Evolutionary conservation across 1,140 invertebrate genomes (phyloP).

Genomic region (Brachystomella parvula): DNA sequence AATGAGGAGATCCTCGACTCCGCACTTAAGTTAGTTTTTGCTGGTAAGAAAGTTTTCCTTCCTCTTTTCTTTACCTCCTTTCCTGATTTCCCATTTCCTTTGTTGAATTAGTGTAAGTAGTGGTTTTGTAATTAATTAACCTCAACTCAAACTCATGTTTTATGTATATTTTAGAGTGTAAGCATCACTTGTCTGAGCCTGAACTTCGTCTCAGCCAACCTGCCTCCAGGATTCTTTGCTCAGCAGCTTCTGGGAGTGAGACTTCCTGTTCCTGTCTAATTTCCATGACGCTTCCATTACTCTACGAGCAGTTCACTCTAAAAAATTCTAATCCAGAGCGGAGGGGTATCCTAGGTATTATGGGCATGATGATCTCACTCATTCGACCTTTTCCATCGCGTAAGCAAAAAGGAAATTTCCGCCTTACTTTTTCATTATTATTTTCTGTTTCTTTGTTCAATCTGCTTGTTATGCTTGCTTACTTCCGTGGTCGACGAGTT

Average conservation of each 20-base stretch:
- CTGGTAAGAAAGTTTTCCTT: constrained; percentile 16
- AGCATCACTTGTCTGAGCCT: constrained; percentile 35
- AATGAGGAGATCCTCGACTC: constrained; percentile 13
- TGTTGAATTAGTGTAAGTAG: neutral
- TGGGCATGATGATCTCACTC: neutral
- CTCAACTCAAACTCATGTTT: no score
- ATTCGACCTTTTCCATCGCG: neutral
- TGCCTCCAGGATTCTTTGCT: constrained; percentile 23
- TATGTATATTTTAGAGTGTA: constrained; percentile 29
- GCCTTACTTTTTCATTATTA: no score
- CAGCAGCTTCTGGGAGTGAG: constrained; percentile 16
- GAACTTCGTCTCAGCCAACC: constrained; percentile 33
- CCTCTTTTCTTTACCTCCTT: neutral
- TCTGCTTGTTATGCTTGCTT: no score
- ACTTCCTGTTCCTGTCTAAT: constrained; percentile 13
- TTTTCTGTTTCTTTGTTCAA: no score
- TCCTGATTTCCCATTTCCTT: constrained; percentile 1
- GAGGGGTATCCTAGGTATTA: constrained; percentile 21
- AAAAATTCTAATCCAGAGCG: constrained; percentile 15
- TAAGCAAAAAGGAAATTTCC: neutral
- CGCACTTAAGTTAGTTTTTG: constrained; percentile 27
- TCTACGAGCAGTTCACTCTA: constrained; percentile 22
- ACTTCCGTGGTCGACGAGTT: no score
- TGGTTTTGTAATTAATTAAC: constrained; percentile 7
- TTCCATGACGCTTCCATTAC: constrained; percentile 13